phyloP scores from a whole-genome alignment of 2,888 invertebrate genomes.

The Thecophora atra region DNA sequence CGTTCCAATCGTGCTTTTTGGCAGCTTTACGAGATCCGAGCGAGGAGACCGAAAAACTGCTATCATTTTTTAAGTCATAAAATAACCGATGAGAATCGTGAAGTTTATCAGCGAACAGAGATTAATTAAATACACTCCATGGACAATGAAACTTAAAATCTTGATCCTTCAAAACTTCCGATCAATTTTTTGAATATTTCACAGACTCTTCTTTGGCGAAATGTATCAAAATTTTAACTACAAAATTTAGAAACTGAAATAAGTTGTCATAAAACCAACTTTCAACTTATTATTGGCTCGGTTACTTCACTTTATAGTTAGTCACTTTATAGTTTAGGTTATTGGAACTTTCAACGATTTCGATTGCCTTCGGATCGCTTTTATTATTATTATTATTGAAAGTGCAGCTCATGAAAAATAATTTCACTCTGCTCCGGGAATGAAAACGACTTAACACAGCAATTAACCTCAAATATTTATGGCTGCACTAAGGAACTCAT shows the following conservation, averaged over 20 bases:
- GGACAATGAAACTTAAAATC: no score
- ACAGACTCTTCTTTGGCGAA: no score
- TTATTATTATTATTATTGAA: neutral
- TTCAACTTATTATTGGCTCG: no score
- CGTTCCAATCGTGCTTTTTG: conserved; percentile 20
- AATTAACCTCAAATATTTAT: conserved; percentile 11
- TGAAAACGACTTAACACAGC: neutral
- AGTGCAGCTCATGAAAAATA: neutral
- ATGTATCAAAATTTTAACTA: no score
- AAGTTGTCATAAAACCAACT: no score
- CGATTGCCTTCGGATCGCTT: no score
- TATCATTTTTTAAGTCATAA: conserved; percentile 18
- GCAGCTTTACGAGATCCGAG: conserved; percentile 26
- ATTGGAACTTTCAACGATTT: no score
- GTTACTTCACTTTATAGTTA: no score
- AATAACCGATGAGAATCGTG: conserved; percentile 11
- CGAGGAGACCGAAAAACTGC: neutral
- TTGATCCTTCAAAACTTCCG: no score
- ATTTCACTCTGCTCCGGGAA: neutral
- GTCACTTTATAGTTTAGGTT: no score
- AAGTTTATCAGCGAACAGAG: conserved; percentile 3
- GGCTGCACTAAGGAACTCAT: neutral
- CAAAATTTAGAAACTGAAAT: no score
- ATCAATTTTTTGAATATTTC: no score
- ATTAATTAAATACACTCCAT: neutral